Percentiles rank a stretch among this genome's conserved stretches.
phyloP scores from a whole-genome alignment of 2,888 invertebrate species.

The Helleia helle region DNA sequence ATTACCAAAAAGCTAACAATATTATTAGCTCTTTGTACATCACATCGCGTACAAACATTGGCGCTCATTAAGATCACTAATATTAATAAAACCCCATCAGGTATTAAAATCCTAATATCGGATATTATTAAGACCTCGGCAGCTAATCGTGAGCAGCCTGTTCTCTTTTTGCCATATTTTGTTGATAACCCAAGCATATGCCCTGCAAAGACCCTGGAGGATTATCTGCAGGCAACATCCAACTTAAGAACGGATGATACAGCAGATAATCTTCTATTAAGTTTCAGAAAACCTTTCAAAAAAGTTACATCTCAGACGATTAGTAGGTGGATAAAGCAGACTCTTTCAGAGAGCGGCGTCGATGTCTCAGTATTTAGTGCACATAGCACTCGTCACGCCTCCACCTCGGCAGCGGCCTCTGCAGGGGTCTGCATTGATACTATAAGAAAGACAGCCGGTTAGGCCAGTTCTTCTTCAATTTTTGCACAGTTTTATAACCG shows the following conservation, averaged over 20 bases:
- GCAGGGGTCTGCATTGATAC: slow-evolving; percentile 1
- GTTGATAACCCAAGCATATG: not conserved
- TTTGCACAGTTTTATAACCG: slow-evolving; percentile 2
- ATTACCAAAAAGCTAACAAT: slow-evolving; percentile 9
- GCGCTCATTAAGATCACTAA: not conserved
- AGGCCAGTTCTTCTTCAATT: not conserved
- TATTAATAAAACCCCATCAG: not conserved
- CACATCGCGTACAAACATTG: not conserved
- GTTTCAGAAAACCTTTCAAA: no score
- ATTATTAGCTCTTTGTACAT: not conserved
- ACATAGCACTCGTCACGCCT: slow-evolving; percentile 23
- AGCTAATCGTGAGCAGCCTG: not conserved
- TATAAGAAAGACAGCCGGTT: slow-evolving; percentile 4
- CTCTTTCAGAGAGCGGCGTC: not conserved
- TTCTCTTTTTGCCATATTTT: not conserved
- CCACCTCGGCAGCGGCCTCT: slow-evolving; percentile 21
- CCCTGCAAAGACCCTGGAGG: not conserved
- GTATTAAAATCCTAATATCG: not conserved
- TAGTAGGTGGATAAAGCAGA: not conserved
- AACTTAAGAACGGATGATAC: no score
- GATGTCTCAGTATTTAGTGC: slow-evolving; percentile 10
- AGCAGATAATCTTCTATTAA: no score
- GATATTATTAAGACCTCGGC: not conserved
- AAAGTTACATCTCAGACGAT: no score
- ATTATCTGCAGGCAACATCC: not conserved